Conservation (phyloP, 2,888 invertebrate species). For the Eumacrocentrus americanus region DNA sequence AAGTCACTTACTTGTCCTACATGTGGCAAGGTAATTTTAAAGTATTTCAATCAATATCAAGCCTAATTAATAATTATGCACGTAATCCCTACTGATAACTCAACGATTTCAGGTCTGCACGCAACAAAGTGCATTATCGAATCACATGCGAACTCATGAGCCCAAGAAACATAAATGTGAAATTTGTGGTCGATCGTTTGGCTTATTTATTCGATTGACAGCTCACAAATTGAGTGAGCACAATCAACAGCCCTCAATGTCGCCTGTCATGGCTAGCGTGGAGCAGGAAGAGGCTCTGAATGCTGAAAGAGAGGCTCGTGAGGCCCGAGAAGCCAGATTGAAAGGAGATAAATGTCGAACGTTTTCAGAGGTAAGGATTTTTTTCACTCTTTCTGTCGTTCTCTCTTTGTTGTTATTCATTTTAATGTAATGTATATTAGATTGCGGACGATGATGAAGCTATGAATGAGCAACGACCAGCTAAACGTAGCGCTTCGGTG, state of each 20-base stretch:
- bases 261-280: slow-evolving; percentile 45
- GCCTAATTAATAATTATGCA: not conserved
- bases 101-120: slow-evolving; percentile 46
- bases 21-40: slow-evolving; percentile 48
- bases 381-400: not conserved
- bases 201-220: slow-evolving; percentile 50
- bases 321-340: slow-evolving; percentile 46
- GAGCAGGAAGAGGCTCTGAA: slow-evolving; percentile 55
- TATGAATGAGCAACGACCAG: slow-evolving; percentile 36
- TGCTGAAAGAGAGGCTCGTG: slow-evolving; percentile 51
- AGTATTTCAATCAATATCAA: not conserved
- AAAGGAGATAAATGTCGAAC: slow-evolving; percentile 40
- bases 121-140: slow-evolving; percentile 54
- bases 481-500: slow-evolving; percentile 38
- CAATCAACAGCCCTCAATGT: slow-evolving; percentile 44
- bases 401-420: not conserved
- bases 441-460: slow-evolving; percentile 40
- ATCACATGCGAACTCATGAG: slow-evolving; percentile 56
- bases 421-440: slow-evolving; percentile 31
- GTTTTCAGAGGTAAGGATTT: slow-evolving; percentile 41
- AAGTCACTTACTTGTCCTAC: slow-evolving; percentile 51
- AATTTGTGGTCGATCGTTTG: slow-evolving; percentile 53
- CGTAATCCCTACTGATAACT: slow-evolving; percentile 8
- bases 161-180: slow-evolving; percentile 54
- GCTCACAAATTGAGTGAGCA: slow-evolving; percentile 52